Evolutionary conservation across 2,113 vertebrate species (phyloP), one percentile per base, ranked within the genome.

Genomic region (Varanus komodoensis): DNA sequence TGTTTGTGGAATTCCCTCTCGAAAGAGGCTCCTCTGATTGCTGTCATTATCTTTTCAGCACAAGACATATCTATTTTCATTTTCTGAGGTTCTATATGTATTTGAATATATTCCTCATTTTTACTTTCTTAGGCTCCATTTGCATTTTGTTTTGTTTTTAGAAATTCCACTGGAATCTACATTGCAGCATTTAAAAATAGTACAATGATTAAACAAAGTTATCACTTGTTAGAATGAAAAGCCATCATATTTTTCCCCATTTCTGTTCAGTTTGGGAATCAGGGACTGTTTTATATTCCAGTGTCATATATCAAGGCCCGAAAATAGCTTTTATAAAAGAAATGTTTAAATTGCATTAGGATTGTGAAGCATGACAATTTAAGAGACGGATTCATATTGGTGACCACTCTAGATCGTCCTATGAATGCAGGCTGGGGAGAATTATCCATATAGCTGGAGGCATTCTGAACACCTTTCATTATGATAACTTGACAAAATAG

Each of bases 321-420:
- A 74, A 74, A 69, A 73, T 82, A n/a, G 67, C 38, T 64, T 67
- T 84, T 68, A 68, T 19, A 84, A 83, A 89, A 68, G 64, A 6
- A 34, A 88, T 21, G 8, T 54, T 84, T 25, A 34, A 54, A 77
- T 85, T 44, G 61, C 48, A 54, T 89, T 89, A 84, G 54, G 73
- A 84, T 23, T 75, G 15, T 32, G 44, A 75, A 82, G 68, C 27
- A 21, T 82, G 34, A 78, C 67, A 71, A 29, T 23, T 89, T 89
- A 64, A 82, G 79, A 77, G 61, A 67, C 77, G 54, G 50, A 84
- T 50, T 89, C 82, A 78, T 21, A 75, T 34, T 89, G 83, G 74
- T 23, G 19, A 32, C 75, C 79, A 34, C 32, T 19, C 48, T 85
- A 69, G 61, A 54, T 79, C 69, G 25, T 34, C 23, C 69, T 34